Conservation (phyloP, 2,888 invertebrate genomes). For the Hoplodrina ambigua region DNA sequence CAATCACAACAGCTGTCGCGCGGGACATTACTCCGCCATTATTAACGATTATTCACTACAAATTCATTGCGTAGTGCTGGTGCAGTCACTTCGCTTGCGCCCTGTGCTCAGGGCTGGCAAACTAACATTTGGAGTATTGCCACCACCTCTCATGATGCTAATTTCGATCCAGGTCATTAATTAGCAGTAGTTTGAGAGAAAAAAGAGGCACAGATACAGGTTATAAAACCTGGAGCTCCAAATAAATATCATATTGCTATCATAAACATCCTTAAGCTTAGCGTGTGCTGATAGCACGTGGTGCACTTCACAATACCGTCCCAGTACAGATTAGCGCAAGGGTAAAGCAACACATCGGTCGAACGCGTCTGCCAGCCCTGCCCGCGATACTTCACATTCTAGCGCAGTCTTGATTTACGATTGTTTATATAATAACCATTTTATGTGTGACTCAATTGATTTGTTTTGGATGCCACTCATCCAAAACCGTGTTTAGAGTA, state of each 20-base stretch:
- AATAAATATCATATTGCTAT: no score
- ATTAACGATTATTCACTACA: conserved; percentile 27
- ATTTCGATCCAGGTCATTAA: neutral
- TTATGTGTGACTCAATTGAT: conserved; percentile 40
- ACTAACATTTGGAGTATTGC: neutral
- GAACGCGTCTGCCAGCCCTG: conserved; percentile 25
- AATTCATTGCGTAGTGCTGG: conserved; percentile 24
- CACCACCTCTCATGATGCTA: neutral
- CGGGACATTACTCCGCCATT: conserved; percentile 12
- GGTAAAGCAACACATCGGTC: no score
- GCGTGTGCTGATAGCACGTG: no score
- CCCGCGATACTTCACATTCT: conserved; percentile 19
- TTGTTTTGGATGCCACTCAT: conserved; percentile 54
- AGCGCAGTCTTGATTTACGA: conserved; percentile 38
- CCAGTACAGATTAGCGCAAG: no score
- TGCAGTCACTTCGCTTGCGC: conserved; percentile 3
- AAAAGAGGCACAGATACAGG: neutral
- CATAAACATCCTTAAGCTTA: no score
- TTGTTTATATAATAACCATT: conserved; percentile 44
- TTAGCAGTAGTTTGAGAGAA: no score
- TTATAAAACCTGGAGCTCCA: neutral
- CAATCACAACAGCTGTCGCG: conserved; percentile 18
- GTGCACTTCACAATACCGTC: no score
- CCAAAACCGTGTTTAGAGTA: conserved; percentile 53
- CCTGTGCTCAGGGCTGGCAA: conserved; percentile 14